phyloP scores from a whole-genome alignment of 2,797 vertebrate species.

The Tauraco hartlaubi region DNA sequence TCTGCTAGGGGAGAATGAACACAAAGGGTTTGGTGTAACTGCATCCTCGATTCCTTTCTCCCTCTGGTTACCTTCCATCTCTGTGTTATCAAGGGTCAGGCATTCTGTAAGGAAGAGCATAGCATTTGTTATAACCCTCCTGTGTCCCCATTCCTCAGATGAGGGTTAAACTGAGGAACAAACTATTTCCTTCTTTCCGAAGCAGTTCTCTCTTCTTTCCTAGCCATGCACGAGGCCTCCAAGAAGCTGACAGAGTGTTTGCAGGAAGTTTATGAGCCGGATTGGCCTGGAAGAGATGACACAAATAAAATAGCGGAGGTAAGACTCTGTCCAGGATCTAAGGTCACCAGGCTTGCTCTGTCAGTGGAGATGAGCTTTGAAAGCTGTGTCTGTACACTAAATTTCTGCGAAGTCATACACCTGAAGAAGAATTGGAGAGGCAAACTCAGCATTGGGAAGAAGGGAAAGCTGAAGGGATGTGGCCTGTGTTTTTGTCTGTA shows the following conservation, averaged over 20 bases:
- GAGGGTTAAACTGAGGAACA: not conserved
- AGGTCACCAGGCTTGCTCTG: not conserved
- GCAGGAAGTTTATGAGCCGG: conserved; percentile 95
- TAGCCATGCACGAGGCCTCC: conserved; percentile 98
- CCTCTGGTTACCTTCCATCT: not conserved
- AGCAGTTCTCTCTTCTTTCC: conserved; percentile 21
- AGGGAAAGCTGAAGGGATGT: not conserved
- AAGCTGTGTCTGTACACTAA: not conserved
- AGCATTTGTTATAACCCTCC: not conserved
- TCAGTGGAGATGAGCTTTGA: not conserved
- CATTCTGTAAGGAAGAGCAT: not conserved
- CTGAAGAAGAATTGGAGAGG: not conserved
- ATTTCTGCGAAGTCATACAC: not conserved
- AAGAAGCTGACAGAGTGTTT: conserved; percentile 93
- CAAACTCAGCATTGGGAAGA: not conserved
- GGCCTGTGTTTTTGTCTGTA: not conserved
- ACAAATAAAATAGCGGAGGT: conserved; percentile 94
- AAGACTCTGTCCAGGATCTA: conserved; percentile 44
- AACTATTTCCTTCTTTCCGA: not conserved
- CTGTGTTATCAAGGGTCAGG: not conserved
- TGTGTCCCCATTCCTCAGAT: not conserved
- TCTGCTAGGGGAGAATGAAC: not conserved
- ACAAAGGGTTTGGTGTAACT: not conserved
- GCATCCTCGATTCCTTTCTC: not conserved
- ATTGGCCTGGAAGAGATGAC: conserved; percentile 94